Conservation (phyloP, 2,888 invertebrate species). For the Callyntrura guangdongensis region DNA sequence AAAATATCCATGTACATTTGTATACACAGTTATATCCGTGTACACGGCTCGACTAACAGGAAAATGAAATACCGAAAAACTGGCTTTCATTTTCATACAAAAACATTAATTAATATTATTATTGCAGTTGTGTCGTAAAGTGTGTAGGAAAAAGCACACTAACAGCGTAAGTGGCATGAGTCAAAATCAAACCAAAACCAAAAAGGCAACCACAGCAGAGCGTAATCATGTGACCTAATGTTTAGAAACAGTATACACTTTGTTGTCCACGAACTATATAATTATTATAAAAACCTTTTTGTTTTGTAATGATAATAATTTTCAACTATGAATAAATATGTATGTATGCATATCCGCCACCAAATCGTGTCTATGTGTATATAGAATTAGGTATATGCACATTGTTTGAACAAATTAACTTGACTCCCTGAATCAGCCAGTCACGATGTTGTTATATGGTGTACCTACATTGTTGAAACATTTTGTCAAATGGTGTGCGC, state of each 20-base stretch:
- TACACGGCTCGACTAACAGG: background rate
- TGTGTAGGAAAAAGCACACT: background rate
- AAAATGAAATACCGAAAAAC: slow-evolving; percentile 11
- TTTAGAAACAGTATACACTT: background rate
- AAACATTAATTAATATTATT: background rate
- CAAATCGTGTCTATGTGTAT: background rate
- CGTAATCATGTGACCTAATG: slow-evolving; percentile 26
- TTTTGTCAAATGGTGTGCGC: slow-evolving; percentile 4
- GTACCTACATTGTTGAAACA: slow-evolving; percentile 26
- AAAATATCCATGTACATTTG: background rate
- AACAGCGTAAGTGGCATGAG: background rate
- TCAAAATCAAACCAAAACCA: slow-evolving; percentile 26
- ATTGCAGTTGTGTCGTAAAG: background rate
- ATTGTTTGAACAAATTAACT: slow-evolving; percentile 1
- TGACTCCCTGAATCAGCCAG: background rate
- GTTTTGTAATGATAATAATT: slow-evolving; percentile 22
- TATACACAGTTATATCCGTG: background rate
- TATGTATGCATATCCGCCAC: background rate
- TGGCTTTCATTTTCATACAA: slow-evolving; percentile 6
- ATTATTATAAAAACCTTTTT: slow-evolving; percentile 11
- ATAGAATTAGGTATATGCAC: background rate
- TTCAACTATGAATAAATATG: background rate
- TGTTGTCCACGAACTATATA: background rate
- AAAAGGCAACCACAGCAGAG: slow-evolving; percentile 38
- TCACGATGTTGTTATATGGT: background rate